phyloP scores from a whole-genome alignment of 2,113 vertebrate genomes.

The Redunca redunca region DNA sequence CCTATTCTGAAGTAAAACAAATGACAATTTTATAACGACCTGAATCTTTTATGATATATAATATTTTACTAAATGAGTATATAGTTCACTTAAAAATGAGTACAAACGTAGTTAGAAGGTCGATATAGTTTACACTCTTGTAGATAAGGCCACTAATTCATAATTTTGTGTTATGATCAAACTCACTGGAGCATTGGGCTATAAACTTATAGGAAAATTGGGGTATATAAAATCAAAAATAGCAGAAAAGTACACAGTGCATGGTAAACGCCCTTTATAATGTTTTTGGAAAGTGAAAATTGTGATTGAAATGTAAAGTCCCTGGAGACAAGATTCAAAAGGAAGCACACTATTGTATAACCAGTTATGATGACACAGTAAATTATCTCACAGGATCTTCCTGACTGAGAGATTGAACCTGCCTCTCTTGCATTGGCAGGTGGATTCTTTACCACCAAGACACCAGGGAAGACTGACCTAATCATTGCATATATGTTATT shows the following conservation, averaged over 20 bases:
- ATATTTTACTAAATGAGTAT: conserved; percentile 14
- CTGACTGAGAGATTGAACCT: background rate
- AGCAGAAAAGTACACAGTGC: background rate
- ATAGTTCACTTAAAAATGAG: background rate
- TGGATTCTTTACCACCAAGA: background rate
- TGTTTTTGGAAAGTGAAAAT: background rate
- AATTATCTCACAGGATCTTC: background rate
- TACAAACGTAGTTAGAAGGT: background rate
- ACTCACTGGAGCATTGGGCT: background rate
- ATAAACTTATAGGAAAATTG: background rate
- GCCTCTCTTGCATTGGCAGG: background rate
- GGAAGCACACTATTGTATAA: background rate
- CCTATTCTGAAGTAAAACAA: background rate
- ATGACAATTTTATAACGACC: background rate
- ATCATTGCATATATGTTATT: background rate
- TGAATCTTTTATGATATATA: background rate
- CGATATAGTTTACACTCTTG: background rate
- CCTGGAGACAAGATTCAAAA: background rate
- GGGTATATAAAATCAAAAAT: background rate
- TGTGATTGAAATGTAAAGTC: background rate
- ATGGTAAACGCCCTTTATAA: background rate
- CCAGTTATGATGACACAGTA: background rate
- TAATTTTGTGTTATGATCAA: background rate
- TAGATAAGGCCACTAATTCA: background rate
- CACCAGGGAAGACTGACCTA: background rate